Percentiles rank a stretch among this genome's conserved stretches.
Evolutionary conservation across 2,113 vertebrate genomes (phyloP).

Genomic region (Recurvirostra avosetta): DNA sequence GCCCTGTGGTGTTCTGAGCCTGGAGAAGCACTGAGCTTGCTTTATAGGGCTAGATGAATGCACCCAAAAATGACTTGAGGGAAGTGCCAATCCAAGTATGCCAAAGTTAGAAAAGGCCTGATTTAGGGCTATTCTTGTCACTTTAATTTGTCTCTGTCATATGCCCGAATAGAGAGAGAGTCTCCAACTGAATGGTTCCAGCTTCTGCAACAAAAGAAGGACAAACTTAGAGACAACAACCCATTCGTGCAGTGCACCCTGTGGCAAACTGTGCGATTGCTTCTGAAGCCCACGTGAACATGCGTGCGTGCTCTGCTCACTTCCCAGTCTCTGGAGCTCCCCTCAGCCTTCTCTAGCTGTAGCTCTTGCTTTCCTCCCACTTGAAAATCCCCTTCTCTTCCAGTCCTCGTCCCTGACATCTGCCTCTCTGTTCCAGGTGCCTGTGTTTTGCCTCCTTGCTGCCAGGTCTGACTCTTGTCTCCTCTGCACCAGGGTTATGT

Average conservation of each 20-base stretch:
- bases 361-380: not conserved
- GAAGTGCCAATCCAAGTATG: not conserved
- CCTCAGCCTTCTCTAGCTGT: not conserved
- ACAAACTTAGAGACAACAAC: not conserved
- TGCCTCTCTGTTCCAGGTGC: not conserved
- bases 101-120: constrained; percentile 23
- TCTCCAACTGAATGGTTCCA: not conserved
- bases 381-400: not conserved
- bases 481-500: not conserved
- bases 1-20: not conserved
- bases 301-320: accelerated
- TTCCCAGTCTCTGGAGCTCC: not conserved
- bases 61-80: not conserved
- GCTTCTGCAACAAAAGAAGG: not conserved
- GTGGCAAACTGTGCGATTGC: not conserved
- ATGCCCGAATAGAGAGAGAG: not conserved
- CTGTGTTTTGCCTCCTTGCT: not conserved
- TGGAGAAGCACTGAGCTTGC: accelerated
- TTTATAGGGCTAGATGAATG: not conserved
- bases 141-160: constrained; percentile 33
- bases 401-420: not conserved
- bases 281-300: not conserved
- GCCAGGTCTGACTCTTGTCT: not conserved
- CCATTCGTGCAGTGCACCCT: not conserved
- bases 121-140: constrained; percentile 43